These are phyloP conservation scores for Oligia latruncula DNA, from an alignment of 2,888 invertebrate genomes.

Conservation along the genomic window DNA sequence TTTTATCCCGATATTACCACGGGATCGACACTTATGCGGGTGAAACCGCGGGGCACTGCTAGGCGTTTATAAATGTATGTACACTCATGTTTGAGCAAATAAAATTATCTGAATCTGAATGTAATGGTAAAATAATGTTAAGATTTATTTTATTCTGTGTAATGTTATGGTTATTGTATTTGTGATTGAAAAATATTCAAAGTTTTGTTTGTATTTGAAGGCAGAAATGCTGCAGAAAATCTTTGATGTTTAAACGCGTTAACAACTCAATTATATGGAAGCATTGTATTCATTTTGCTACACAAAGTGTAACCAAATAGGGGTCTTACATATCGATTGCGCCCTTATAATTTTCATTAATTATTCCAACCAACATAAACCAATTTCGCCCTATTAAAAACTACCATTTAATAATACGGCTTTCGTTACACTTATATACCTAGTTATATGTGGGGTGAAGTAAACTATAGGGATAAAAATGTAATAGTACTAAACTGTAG, in stretches of 20 bases:
- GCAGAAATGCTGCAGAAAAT: neutral
- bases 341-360: conserved; percentile 30
- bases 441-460: too few species aligned
- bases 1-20: too few species aligned
- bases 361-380: neutral
- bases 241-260: too few species aligned
- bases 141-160: neutral
- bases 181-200: neutral
- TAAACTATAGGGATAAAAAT: neutral
- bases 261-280: neutral
- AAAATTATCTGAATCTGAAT: too few species aligned
- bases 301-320: neutral
- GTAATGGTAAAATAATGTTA: neutral
- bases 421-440: conserved; percentile 1
- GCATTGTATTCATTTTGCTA: neutral
- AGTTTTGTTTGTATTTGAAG: neutral
- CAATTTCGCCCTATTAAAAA: conserved; percentile 16
- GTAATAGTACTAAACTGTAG: neutral
- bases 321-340: conserved; percentile 30
- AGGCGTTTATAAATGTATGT: too few species aligned
- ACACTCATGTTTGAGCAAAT: too few species aligned
- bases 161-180: neutral
- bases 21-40: too few species aligned
- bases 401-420: neutral
- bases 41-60: too few species aligned